Evolutionary conservation across 2,797 vertebrate species (phyloP), one percentile per base, ranked within the genome.

Genomic region (Micromesistius poutassou): DNA sequence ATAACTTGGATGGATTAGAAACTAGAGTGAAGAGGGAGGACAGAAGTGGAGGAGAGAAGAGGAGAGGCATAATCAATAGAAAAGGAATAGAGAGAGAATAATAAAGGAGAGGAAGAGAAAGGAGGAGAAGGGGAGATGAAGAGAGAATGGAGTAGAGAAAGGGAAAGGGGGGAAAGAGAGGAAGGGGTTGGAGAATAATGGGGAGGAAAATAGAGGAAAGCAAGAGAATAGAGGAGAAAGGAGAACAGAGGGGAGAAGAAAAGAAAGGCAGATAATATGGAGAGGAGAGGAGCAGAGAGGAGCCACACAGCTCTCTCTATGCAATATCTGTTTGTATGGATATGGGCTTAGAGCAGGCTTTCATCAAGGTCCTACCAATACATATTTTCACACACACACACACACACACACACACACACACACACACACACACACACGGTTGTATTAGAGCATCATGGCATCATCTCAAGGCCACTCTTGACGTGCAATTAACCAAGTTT

Each of bases 401-500:
- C 73, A 71, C 74, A 71, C 75, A 70, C 79, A 73, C 72, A 79
- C 74, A 76, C 62, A 46, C 80, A 81, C 83, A 81, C 74, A 73
- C 30, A 80, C 81, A 76, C 76, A 76, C 71, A 74, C 71, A 78
- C 76, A 38, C 42, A 83, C 79, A 84, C 79, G 80, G 84, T 89
- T 85, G 83, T 76, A 79, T 79, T 91, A 89, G 89, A 87, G 86
- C 86, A 83, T 79, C 82, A 40, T 88, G 88, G 84, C 89, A 84
- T 89, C 89, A 80, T 89, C 87, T 89, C 87, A 88, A 79, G 68
- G 82, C 87, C 77, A 85, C 85, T 85, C 81, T 82, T 75, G 87
- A 88, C 87, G 89, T 90, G 88, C 86, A 90, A 88, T 90, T 89
- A 90, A 88, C 74, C 2, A 80, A 83, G 74, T 83, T 77, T 76